These are phyloP conservation scores for Hoplodrina blanda DNA, from an alignment of 2,888 invertebrate genomes.

Conservation along the genomic window DNA sequence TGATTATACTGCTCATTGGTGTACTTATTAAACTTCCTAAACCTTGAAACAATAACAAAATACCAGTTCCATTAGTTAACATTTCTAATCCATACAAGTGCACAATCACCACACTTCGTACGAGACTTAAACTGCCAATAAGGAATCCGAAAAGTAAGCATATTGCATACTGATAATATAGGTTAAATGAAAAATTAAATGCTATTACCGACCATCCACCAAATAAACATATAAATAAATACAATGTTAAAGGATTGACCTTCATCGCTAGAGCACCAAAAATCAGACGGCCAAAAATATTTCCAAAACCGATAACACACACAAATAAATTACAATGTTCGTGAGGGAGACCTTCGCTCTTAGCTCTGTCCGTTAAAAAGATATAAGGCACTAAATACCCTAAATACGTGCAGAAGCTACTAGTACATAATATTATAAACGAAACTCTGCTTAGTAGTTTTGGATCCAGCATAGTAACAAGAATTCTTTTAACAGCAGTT, in stretches of 20 bases:
- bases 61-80: slow-evolving; percentile 85
- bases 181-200: slow-evolving; percentile 76
- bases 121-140: slow-evolving; percentile 74
- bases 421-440: slow-evolving; percentile 75
- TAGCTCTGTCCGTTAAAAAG: slow-evolving; percentile 79
- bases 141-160: slow-evolving; percentile 80
- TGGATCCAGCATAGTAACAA: slow-evolving; percentile 87
- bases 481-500: slow-evolving; percentile 81
- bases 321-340: slow-evolving; percentile 79
- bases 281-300: slow-evolving; percentile 77
- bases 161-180: slow-evolving; percentile 80
- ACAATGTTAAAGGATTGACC: slow-evolving; percentile 74
- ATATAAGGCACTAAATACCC: slow-evolving; percentile 84
- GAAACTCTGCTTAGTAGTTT: slow-evolving; percentile 77
- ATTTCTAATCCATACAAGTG: slow-evolving; percentile 83
- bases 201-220: slow-evolving; percentile 76
- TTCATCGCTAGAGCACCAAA: slow-evolving; percentile 78
- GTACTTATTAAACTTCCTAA: slow-evolving; percentile 82
- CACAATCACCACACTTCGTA: slow-evolving; percentile 82
- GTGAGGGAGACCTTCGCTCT: slow-evolving; percentile 73
- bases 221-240: slow-evolving; percentile 64
- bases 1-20: slow-evolving; percentile 79
- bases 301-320: slow-evolving; percentile 81
- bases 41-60: slow-evolving; percentile 84
- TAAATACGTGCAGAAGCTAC: slow-evolving; percentile 77